Percentiles rank a stretch among this genome's conserved stretches.
phyloP scores from a whole-genome alignment of 2,888 invertebrate species.

The Mongoloraphidia duomilia region DNA sequence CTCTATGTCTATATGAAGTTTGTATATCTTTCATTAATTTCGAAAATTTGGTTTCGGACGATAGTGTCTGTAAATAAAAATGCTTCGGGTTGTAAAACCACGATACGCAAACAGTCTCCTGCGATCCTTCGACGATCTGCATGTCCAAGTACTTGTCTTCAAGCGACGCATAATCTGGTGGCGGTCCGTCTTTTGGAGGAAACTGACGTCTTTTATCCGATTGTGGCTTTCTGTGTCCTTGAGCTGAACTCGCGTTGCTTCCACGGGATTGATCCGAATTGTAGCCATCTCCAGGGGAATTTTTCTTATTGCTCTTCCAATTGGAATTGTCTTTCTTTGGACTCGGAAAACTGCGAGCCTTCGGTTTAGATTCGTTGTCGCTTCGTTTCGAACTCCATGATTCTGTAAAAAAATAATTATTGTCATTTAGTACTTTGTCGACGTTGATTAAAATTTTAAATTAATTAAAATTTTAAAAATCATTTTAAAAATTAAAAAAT shows the following conservation, averaged over 20 bases:
- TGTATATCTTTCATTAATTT: conserved; percentile 60
- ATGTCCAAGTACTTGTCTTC: conserved; percentile 34
- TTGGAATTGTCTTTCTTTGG: not conserved
- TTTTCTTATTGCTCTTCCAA: not conserved
- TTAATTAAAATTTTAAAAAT: no score
- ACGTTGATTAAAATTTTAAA: no score
- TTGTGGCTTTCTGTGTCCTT: not conserved
- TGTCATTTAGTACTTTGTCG: no score
- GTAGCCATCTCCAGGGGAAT: not conserved
- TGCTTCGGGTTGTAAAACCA: conserved; percentile 64
- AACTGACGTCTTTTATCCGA: not conserved
- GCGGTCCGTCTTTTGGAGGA: not conserved
- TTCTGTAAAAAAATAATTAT: no score
- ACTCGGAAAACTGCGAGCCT: not conserved
- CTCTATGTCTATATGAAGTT: conserved; percentile 42
- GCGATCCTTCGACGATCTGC: conserved; percentile 34
- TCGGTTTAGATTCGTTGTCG: not conserved
- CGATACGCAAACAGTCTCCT: conserved; percentile 45
- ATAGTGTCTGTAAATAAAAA: conserved; percentile 38
- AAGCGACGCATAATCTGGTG: conserved; percentile 30
- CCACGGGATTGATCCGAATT: not conserved
- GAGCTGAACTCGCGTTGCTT: not conserved
- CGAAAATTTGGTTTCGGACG: conserved; percentile 37
- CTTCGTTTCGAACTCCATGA: no score
- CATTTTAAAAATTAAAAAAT: no score